Conservation (phyloP, 2,113 vertebrate genomes). For the Rutilus rutilus region DNA sequence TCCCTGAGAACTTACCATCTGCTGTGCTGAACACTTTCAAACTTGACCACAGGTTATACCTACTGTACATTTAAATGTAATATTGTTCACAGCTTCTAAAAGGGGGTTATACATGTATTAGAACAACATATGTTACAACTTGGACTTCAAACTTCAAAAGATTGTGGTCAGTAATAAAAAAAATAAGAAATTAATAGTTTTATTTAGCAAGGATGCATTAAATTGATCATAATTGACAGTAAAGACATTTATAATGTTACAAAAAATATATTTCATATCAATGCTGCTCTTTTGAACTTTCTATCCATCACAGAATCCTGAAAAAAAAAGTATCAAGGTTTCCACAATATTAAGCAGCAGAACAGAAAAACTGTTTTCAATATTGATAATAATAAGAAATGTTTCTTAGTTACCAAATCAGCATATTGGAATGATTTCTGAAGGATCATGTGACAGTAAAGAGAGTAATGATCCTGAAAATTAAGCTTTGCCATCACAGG, state of each 20-base stretch:
- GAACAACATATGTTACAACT: background rate
- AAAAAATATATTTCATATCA: too few species aligned
- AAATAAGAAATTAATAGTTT: too few species aligned
- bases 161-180: too few species aligned
- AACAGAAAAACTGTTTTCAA: background rate
- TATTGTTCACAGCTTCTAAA: background rate
- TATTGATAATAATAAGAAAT: background rate
- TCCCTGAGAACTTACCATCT: constrained; percentile 45
- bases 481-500: background rate
- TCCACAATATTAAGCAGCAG: background rate
- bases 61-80: background rate
- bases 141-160: background rate
- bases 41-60: background rate
- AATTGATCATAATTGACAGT: too few species aligned
- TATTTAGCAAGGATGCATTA: too few species aligned
- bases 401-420: background rate
- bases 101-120: background rate
- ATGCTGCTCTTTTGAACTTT: too few species aligned
- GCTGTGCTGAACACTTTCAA: constrained; percentile 18
- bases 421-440: background rate
- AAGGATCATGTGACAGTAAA: background rate
- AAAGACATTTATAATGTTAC: too few species aligned
- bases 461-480: background rate
- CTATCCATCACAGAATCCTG: too few species aligned
- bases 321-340: background rate